phyloP scores from a whole-genome alignment of 2,888 invertebrate genomes.

The Rotaria macrura region DNA sequence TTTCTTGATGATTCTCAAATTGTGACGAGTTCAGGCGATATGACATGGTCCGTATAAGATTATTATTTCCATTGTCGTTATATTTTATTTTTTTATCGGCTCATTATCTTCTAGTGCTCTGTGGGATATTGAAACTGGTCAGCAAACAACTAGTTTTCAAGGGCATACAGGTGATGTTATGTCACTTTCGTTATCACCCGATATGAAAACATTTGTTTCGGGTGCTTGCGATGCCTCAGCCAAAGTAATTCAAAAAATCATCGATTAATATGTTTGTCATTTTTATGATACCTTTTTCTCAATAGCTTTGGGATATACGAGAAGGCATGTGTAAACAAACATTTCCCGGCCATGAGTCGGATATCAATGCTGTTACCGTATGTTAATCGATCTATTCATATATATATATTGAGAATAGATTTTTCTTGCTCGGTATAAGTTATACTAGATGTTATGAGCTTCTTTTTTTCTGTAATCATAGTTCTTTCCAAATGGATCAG shows the following conservation, averaged over 20 bases:
- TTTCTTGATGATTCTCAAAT: slow-evolving; percentile 99
- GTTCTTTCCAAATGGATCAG: slow-evolving; percentile 96
- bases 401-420: background rate
- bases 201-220: slow-evolving; percentile 96
- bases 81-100: background rate
- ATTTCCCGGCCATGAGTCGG: slow-evolving; percentile 98
- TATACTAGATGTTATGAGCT: background rate
- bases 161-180: slow-evolving; percentile 99
- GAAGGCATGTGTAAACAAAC: slow-evolving; percentile 99
- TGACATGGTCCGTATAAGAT: slow-evolving; percentile 63
- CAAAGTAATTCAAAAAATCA: slow-evolving; percentile 55
- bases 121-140: slow-evolving; percentile 99
- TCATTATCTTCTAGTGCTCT: slow-evolving; percentile 59
- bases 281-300: background rate
- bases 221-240: slow-evolving; percentile 98
- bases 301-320: slow-evolving; percentile 85
- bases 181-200: slow-evolving; percentile 92
- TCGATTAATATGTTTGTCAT: background rate
- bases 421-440: background rate
- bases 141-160: slow-evolving; percentile 94
- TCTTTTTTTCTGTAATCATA: background rate
- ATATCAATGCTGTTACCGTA: slow-evolving; percentile 90
- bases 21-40: slow-evolving; percentile 97
- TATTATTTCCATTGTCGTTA: background rate
- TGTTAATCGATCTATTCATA: background rate